Conservation (phyloP, 2,797 vertebrate species). For the Poeciliopsis turneri region DNA sequence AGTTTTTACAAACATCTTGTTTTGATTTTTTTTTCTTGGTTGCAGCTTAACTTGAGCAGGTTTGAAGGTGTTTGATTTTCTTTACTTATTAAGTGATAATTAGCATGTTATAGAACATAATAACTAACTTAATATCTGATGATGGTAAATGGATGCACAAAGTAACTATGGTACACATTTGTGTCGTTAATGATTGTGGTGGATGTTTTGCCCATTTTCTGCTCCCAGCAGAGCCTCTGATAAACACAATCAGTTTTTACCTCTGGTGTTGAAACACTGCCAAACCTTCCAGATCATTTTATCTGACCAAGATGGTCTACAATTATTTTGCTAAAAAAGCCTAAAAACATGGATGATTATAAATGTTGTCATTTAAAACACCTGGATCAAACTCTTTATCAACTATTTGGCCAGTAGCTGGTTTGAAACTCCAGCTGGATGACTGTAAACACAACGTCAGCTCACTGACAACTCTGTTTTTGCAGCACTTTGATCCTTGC, state of each 20-base stretch:
- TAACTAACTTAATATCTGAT: not conserved
- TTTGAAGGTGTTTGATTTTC: not conserved
- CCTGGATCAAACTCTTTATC: not conserved
- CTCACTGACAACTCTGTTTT: not conserved
- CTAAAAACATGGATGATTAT: not conserved
- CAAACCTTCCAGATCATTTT: not conserved
- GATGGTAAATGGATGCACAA: not conserved
- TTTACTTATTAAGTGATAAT: not conserved
- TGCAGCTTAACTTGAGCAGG: not conserved
- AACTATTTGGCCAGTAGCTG: not conserved
- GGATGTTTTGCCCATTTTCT: slow-evolving; percentile 39
- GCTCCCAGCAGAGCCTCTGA: slow-evolving; percentile 57
- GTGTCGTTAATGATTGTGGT: not conserved
- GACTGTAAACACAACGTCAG: not conserved
- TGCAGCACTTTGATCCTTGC: not conserved
- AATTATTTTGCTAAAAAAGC: not conserved
- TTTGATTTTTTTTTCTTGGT: not conserved
- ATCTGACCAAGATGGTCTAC: not conserved
- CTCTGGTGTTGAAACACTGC: slow-evolving; percentile 2
- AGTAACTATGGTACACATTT: not conserved
- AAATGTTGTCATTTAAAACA: not conserved
- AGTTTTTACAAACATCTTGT: not conserved
- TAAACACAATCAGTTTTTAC: slow-evolving; percentile 21
- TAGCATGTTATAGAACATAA: not conserved
- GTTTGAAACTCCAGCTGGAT: not conserved